phyloP scores from a whole-genome alignment of 2,797 vertebrate species.

The Taenioides sp. region DNA sequence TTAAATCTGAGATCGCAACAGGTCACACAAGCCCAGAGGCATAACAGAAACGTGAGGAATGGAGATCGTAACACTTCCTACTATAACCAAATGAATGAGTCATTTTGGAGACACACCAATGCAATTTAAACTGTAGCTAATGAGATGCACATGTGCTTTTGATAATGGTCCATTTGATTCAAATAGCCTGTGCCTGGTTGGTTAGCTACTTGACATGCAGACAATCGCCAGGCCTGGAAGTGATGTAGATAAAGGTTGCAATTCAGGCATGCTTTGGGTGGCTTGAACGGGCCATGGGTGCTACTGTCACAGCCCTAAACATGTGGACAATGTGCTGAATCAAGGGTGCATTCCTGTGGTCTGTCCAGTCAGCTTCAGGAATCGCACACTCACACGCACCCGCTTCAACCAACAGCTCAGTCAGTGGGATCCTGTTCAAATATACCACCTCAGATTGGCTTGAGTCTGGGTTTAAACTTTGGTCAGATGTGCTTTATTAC shows the following conservation, averaged over 20 bases:
- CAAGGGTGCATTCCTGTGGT: slow-evolving; percentile 71
- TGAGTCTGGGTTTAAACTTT: background rate
- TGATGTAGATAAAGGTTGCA: slow-evolving; percentile 16
- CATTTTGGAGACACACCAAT: background rate
- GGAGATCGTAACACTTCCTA: background rate
- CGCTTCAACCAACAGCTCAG: background rate
- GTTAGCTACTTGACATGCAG: background rate
- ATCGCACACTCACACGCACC: slow-evolving; percentile 21
- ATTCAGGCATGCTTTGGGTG: slow-evolving; percentile 28
- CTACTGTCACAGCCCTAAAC: slow-evolving; percentile 52
- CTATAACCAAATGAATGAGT: background rate
- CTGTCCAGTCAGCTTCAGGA: slow-evolving; percentile 70
- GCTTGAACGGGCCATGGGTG: slow-evolving; percentile 27
- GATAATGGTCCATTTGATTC: slow-evolving; percentile 3
- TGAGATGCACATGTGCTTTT: background rate
- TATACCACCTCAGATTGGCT: background rate
- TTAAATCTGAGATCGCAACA: background rate
- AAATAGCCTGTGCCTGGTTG: background rate
- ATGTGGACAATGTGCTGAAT: slow-evolving; percentile 74
- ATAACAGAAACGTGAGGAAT: background rate
- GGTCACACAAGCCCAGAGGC: slow-evolving; percentile 2
- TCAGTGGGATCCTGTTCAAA: background rate
- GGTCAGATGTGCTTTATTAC: background rate
- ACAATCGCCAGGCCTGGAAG: slow-evolving; percentile 5
- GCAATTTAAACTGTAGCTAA: background rate